These are phyloP conservation scores for Amiota communis DNA, from an alignment of 2,888 invertebrate species.

Conservation along the genomic window DNA sequence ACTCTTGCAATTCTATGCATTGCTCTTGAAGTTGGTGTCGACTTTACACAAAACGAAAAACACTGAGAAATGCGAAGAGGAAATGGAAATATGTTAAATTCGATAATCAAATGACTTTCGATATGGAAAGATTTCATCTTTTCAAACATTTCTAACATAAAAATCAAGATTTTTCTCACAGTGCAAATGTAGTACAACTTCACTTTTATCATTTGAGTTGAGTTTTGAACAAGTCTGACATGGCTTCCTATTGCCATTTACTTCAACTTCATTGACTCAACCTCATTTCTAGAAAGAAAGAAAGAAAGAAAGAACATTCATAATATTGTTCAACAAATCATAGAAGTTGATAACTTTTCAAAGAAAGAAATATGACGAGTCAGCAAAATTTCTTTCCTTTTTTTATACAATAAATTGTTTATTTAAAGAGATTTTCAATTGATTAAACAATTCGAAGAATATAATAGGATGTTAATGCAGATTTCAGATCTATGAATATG, in stretches of 20 bases:
- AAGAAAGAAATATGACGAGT: neutral
- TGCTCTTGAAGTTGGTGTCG: conserved; percentile 12
- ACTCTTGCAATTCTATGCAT: conserved; percentile 19
- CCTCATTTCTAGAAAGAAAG: too few relatives aligned
- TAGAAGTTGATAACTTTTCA: neutral
- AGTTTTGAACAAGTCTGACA: conserved; percentile 16
- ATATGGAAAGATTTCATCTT: neutral
- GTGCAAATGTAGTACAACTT: neutral
- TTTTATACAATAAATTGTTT: conserved; percentile 1
- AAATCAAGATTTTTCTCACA: conserved; percentile 2
- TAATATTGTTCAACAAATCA: neutral
- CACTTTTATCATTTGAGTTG: neutral
- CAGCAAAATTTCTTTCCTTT: too few relatives aligned
- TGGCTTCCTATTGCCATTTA: conserved; percentile 20
- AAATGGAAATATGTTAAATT: conserved; percentile 15
- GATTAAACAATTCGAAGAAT: neutral
- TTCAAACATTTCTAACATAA: neutral
- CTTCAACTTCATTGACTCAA: conserved; percentile 15
- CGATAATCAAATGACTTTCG: neutral
- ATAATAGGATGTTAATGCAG: neutral
- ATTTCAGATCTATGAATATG: neutral
- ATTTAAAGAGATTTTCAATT: neutral
- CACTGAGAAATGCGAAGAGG: neutral
- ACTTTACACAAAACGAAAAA: neutral
- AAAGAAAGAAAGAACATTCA: too few relatives aligned